A percentile compares a stretch with the other conserved stretches of the same genome.
Evolutionary conservation across 2,113 vertebrate genomes (phyloP).

Genomic region (Microcebus jonahi): DNA sequence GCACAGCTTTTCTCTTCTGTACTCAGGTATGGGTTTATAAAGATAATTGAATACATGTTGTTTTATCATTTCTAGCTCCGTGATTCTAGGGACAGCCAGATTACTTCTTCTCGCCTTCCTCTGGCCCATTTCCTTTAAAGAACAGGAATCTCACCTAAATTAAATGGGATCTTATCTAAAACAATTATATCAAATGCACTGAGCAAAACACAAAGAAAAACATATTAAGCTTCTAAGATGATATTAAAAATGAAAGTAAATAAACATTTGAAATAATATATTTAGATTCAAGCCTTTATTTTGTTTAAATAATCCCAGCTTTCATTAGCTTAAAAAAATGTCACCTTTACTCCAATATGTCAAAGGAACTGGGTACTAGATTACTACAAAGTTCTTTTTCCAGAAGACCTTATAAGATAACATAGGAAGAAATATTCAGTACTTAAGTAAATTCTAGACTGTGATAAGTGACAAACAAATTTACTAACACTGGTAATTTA

Average conservation of each 20-base stretch:
- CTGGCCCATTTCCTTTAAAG: constrained; percentile 17
- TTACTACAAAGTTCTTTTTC: background rate
- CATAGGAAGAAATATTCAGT: constrained; percentile 66
- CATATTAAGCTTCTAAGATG: background rate
- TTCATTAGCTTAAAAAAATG: constrained; percentile 55
- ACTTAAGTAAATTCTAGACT: constrained; percentile 76
- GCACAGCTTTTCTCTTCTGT: background rate
- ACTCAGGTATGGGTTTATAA: background rate
- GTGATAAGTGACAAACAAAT: constrained; percentile 72
- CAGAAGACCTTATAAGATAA: constrained; percentile 17
- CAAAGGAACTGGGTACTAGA: constrained; percentile 8
- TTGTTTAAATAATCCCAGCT: constrained; percentile 45
- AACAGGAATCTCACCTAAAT: background rate
- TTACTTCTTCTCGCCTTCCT: background rate
- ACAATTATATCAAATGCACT: background rate
- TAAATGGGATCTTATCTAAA: constrained; percentile 8
- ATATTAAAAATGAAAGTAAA: constrained; percentile 45
- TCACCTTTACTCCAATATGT: background rate
- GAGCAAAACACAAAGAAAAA: constrained; percentile 19
- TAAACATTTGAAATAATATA: constrained; percentile 29
- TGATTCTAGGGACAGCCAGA: background rate
- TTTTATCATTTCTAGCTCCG: background rate
- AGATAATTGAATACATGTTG: background rate
- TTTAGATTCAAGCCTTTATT: background rate
- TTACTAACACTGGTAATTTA: constrained; percentile 76